These are phyloP conservation scores for Drosophila trapezifrons DNA, from an alignment of 1,140 invertebrate species.

Conservation along the genomic window DNA sequence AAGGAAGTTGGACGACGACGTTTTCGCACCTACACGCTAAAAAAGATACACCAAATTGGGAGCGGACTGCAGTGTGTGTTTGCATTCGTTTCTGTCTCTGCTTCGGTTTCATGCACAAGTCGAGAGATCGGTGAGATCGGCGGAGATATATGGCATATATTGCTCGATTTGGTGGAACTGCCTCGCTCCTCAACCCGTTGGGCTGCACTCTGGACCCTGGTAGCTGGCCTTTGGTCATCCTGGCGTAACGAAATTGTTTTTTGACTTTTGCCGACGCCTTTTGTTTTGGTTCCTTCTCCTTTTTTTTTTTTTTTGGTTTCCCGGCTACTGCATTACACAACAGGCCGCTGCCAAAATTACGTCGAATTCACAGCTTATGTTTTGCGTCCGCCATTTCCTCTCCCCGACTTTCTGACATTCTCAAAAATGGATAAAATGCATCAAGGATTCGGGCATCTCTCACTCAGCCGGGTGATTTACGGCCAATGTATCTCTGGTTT, in stretches of 20 bases:
- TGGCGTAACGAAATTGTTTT: slow-evolving; percentile 55
- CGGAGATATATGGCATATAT: slow-evolving; percentile 25
- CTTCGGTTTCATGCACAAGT: slow-evolving; percentile 50
- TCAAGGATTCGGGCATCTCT: slow-evolving; percentile 30
- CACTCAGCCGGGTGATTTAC: slow-evolving; percentile 50
- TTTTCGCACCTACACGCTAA: slow-evolving; percentile 67
- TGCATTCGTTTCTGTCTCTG: slow-evolving; percentile 54
- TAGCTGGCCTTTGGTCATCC: slow-evolving; percentile 58
- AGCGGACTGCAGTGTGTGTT: slow-evolving; percentile 51
- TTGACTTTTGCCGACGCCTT: slow-evolving; percentile 55
- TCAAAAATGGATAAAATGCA: slow-evolving; percentile 55
- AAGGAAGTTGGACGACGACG: slow-evolving; percentile 54
- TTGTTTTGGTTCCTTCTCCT: slow-evolving; percentile 5
- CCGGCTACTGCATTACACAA: slow-evolving; percentile 60
- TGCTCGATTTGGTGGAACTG: slow-evolving; percentile 40
- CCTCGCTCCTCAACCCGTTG: slow-evolving; percentile 31
- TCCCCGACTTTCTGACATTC: slow-evolving; percentile 23
- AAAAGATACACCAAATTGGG: slow-evolving; percentile 49
- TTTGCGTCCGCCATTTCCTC: slow-evolving; percentile 39
- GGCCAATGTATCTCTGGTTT: slow-evolving; percentile 37
- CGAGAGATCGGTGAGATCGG: slow-evolving; percentile 30
- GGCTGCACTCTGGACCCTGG: slow-evolving; percentile 11
- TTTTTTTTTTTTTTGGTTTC: slow-evolving; percentile 21
- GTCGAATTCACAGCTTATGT: slow-evolving; percentile 56
- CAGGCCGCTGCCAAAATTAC: slow-evolving; percentile 50